Evolutionary conservation across 2,888 invertebrate genomes (phyloP).

Genomic region (Netelia virgata): DNA sequence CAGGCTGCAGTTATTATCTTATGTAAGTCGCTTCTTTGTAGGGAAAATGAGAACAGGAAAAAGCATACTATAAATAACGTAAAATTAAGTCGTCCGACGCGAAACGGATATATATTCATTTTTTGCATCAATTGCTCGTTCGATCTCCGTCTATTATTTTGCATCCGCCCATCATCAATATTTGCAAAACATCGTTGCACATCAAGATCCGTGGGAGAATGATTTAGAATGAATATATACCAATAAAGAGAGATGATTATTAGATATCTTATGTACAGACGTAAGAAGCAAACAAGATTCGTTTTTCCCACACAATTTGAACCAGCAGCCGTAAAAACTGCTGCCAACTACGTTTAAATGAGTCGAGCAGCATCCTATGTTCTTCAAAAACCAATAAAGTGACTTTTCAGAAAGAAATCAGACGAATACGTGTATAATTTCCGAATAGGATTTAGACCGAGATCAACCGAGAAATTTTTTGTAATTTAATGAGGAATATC

Average conservation of each 20-base stretch:
- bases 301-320: constrained; percentile 27
- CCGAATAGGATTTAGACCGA: not conserved
- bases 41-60: not conserved
- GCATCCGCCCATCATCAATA: not conserved
- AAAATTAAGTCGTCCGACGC: not conserved
- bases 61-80: not conserved
- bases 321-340: not conserved
- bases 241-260: constrained; percentile 41
- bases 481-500: not conserved
- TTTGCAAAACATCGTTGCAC: not conserved
- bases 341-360: not conserved
- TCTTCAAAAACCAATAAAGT: not conserved
- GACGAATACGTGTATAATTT: not conserved
- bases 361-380: not conserved
- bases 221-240: not conserved
- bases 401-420: not conserved
- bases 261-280: constrained; percentile 56
- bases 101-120: not conserved
- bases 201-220: not conserved
- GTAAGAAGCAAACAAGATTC: constrained; percentile 36
- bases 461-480: not conserved
- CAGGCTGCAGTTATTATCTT: not conserved
- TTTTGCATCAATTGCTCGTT: not conserved
- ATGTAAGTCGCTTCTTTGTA: not conserved
- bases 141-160: not conserved